Conservation (phyloP, 2,113 vertebrate species). For the Callipepla californica region DNA sequence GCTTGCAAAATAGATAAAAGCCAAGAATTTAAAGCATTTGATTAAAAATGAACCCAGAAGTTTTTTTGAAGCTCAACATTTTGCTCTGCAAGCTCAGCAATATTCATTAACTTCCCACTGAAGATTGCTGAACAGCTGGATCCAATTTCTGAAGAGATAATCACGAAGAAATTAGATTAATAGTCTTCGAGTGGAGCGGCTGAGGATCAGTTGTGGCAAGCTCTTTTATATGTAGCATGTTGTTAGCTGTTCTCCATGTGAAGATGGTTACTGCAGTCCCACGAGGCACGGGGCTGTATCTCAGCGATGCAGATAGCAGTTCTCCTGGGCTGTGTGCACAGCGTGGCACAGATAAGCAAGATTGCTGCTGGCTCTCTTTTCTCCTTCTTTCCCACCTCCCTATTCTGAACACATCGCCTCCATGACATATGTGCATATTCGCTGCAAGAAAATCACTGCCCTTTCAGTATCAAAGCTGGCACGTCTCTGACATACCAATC, state of each 20-base stretch:
- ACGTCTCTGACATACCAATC: background rate
- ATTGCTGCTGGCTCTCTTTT: constrained; percentile 18
- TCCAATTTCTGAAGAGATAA: constrained; percentile 72
- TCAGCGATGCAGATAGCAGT: background rate
- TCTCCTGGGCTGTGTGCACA: background rate
- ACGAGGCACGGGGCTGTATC: background rate
- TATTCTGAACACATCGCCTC: background rate
- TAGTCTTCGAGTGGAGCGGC: constrained; percentile 46
- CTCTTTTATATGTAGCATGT: constrained; percentile 2
- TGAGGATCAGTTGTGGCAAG: constrained; percentile 36
- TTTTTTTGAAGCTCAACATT: constrained; percentile 60
- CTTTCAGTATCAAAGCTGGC: constrained; percentile 4
- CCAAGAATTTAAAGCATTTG: constrained; percentile 52
- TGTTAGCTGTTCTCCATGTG: constrained; percentile 12
- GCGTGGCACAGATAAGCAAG: constrained; percentile 19
- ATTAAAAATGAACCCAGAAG: constrained; percentile 59
- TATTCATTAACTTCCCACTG: constrained; percentile 63
- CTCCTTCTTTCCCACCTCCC: background rate
- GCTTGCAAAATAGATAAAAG: constrained; percentile 56
- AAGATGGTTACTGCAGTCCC: constrained; percentile 7
- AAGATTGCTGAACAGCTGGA: constrained; percentile 68
- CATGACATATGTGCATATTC: constrained; percentile 4
- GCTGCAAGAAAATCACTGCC: constrained; percentile 15
- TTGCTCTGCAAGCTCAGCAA: constrained; percentile 67
- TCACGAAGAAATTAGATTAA: constrained; percentile 70